These are phyloP conservation scores for Unio delphinus DNA, from an alignment of 2,888 invertebrate species.

Conservation along the genomic window DNA sequence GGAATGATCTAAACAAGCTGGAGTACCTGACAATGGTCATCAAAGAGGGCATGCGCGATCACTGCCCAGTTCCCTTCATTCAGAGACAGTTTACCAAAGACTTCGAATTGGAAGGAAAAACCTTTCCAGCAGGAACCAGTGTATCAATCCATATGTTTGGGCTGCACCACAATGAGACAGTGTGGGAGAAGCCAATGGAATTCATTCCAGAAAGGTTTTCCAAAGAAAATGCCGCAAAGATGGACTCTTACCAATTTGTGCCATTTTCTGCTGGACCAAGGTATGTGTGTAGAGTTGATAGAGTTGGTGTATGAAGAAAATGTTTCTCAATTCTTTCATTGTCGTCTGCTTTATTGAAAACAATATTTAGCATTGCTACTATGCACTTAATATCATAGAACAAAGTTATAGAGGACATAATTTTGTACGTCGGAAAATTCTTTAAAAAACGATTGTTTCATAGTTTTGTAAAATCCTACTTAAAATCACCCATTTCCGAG, in stretches of 20 bases:
- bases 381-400: no score
- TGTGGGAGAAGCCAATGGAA: slow-evolving; percentile 48
- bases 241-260: slow-evolving; percentile 47
- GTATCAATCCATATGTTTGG: slow-evolving; percentile 38
- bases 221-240: slow-evolving; percentile 41
- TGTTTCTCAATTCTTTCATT: neutral
- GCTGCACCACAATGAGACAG: slow-evolving; percentile 52
- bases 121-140: slow-evolving; percentile 40
- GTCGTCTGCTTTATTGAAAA: no score
- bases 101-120: slow-evolving; percentile 48
- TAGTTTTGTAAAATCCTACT: no score
- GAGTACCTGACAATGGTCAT: slow-evolving; percentile 53
- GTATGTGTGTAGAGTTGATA: slow-evolving; percentile 14
- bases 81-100: slow-evolving; percentile 39
- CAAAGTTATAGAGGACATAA: no score
- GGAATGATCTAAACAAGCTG: slow-evolving; percentile 57
- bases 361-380: no score
- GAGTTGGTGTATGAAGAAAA: neutral
- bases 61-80: slow-evolving; percentile 55
- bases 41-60: slow-evolving; percentile 57
- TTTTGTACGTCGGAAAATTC: no score
- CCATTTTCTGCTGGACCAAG: slow-evolving; percentile 64
- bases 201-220: slow-evolving; percentile 54
- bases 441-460: no score
- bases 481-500: no score